These are phyloP conservation scores for Caenorhabditis wallacei DNA, from an alignment of 2,888 invertebrate species.

Conservation along the genomic window DNA sequence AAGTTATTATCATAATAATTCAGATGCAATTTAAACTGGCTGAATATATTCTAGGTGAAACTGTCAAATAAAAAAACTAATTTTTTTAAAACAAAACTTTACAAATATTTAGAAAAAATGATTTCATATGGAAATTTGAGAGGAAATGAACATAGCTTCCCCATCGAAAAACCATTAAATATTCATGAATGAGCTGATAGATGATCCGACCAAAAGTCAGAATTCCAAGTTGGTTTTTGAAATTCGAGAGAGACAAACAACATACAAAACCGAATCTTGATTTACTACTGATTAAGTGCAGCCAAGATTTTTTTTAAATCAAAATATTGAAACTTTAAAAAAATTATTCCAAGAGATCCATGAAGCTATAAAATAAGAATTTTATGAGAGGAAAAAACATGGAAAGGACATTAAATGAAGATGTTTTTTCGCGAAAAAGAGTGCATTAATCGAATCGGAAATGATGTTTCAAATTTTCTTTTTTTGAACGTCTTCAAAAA, in stretches of 20 bases:
- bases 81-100: too few relatives aligned
- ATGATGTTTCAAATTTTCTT: slow-evolving; percentile 1
- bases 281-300: too few relatives aligned
- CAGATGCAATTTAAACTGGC: too few relatives aligned
- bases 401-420: background rate
- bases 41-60: too few relatives aligned
- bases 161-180: slow-evolving; percentile 7
- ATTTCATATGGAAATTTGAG: background rate
- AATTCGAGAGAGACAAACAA: slow-evolving; percentile 14
- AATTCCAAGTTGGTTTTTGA: background rate
- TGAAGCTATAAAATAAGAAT: background rate
- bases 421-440: background rate
- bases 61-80: too few relatives aligned
- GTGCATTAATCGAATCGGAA: slow-evolving; percentile 1
- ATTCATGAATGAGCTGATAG: slow-evolving; percentile 39
- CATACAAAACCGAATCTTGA: background rate
- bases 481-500: background rate
- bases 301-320: too few relatives aligned
- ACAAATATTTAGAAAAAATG: background rate
- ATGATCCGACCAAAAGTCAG: slow-evolving; percentile 29
- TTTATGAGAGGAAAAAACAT: background rate
- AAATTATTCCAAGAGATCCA: too few relatives aligned
- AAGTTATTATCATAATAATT: too few relatives aligned
- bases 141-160: background rate
- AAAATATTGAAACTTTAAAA: too few relatives aligned